phyloP scores from a whole-genome alignment of 2,113 vertebrate genomes.

The Carassius gibelio region DNA sequence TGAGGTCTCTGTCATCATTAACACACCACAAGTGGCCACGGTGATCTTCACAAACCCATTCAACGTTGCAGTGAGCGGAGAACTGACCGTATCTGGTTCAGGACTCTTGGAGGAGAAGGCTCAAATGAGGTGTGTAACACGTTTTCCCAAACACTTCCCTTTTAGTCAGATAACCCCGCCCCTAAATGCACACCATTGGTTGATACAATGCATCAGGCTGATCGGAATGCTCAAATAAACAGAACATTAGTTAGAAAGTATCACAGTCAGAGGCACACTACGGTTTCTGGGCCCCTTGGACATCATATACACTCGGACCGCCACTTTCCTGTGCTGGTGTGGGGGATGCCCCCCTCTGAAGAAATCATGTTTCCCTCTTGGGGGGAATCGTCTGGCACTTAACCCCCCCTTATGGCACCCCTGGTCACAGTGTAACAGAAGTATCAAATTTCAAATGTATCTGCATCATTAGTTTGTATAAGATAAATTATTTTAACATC shows the following conservation, averaged over 20 bases:
- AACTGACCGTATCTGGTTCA: conserved; percentile 65
- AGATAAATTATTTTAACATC: not conserved
- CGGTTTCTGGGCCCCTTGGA: no score
- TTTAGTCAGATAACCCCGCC: not conserved
- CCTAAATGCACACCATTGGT: not conserved
- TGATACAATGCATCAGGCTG: not conserved
- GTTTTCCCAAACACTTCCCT: not conserved
- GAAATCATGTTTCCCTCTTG: no score
- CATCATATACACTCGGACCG: no score
- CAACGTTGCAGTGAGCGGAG: conserved; percentile 64
- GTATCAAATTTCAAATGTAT: not conserved
- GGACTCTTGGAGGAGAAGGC: conserved; percentile 60
- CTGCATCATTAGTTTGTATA: not conserved
- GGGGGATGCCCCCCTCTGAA: no score
- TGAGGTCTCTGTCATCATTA: conserved; percentile 41
- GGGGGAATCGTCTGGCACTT: no score
- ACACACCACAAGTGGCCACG: conserved; percentile 55
- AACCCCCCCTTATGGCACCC: no score
- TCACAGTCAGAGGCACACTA: not conserved
- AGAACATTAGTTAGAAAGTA: not conserved
- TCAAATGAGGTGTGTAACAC: conserved; percentile 61
- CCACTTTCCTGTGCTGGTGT: no score
- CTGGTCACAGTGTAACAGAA: not conserved
- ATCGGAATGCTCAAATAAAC: not conserved
- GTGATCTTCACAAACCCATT: conserved; percentile 72